Percentiles rank a stretch among this genome's conserved stretches.
phyloP scores from a whole-genome alignment of 2,888 invertebrate species.

The Pristionchus exspectatus region DNA sequence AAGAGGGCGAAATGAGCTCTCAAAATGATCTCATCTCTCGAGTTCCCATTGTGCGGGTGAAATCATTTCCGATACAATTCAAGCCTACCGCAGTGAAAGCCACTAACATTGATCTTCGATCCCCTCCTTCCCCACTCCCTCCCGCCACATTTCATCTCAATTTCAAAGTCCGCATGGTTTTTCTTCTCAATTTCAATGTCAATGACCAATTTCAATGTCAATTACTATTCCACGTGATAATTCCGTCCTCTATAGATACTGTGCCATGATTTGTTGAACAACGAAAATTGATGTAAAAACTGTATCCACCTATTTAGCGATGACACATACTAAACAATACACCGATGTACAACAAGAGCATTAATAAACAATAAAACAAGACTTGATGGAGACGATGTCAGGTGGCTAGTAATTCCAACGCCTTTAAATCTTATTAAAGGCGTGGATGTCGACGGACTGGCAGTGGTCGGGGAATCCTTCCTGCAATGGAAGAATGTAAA shows the following conservation, averaged over 20 bases:
- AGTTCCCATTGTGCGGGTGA: too few relatives aligned
- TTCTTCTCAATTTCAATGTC: not conserved
- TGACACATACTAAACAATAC: not conserved
- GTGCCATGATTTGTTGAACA: not conserved
- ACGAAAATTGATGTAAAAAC: not conserved
- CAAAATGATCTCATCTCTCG: too few relatives aligned
- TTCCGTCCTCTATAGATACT: not conserved
- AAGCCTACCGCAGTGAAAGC: too few relatives aligned
- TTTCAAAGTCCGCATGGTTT: too few relatives aligned
- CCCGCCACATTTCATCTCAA: too few relatives aligned
- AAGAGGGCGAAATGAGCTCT: too few relatives aligned
- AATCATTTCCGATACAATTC: too few relatives aligned
- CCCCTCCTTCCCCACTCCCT: too few relatives aligned
- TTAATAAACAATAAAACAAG: not conserved
- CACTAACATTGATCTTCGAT: too few relatives aligned
- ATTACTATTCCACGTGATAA: not conserved
- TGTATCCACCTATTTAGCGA: slow-evolving; percentile 30
- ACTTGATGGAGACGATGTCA: not conserved
- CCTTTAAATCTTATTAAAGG: slow-evolving; percentile 76
- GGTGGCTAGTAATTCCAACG: not conserved
- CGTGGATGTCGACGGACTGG: slow-evolving; percentile 76
- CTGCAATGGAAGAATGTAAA: not conserved
- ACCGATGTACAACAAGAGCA: slow-evolving; percentile 15
- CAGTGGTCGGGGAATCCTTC: slow-evolving; percentile 59
- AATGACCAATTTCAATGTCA: not conserved